Evolutionary conservation across 2,888 invertebrate genomes (phyloP), one percentile per base, ranked within the genome.

Genomic region (Torymus aiolomorphi): DNA sequence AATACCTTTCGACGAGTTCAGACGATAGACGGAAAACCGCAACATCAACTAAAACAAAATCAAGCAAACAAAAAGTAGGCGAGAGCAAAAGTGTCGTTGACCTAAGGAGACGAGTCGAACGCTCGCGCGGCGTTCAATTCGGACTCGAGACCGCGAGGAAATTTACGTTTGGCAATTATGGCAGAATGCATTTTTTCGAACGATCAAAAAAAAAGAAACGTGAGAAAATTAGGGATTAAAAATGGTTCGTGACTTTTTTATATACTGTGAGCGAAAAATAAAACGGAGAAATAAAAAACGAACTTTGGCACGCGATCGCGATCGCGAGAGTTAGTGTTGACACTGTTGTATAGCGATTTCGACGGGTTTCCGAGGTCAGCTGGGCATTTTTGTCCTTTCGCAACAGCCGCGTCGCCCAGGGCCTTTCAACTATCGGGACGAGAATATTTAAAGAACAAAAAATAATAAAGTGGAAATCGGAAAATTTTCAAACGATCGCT

Each of bases 391-490:
- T 74, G 77, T 80, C 74, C 74, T 76, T 80, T 65, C 42, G 42
- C 42, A 86, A 83, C 83, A 86, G 84, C 83, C 85, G 85, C 82
- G 79, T 83, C 84, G 84, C 84, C 84, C 83, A 88, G 86, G 56
- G 86, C 88, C 87, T 87, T 86, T 87, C 85, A 71, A 88, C 86
- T 85, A 87, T 87, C 86, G 86, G 87, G 86, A 87, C 85, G 85
- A 87, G 85, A 87, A 63, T 54, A 73, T 18, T 42, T 42, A 42
- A 42, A 42, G 42, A 42, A 31, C 4, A 31, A 31, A 31, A 31
- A 31, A 42, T 8, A 42, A 42, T 42, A 42, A 42, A 42, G 42
- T 42, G 42, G 42, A 77, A 76, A 78, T 77, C 67, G 72, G 31
- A 84, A 86, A 87, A 84, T 83, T 82, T 79, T 78, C 73, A 85